Base-by-base conservation (phyloP, 2,797 vertebrate species). In the Crenichthys baileyi region DNA sequence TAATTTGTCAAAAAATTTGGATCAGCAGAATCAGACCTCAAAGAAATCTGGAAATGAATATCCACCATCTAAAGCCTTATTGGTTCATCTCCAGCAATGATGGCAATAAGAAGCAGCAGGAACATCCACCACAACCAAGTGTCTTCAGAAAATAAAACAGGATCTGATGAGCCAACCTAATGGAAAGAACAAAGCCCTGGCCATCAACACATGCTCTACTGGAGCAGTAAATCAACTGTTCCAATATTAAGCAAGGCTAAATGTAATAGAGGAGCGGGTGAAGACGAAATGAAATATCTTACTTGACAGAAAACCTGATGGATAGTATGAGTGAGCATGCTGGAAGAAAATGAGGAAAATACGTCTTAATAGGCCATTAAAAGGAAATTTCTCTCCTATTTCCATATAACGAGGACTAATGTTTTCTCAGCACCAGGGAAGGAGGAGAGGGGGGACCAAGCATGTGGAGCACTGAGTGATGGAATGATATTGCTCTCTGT, bases 401-500 rank as follows among this genome's bases (percentile, higher is more conserved):
- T 94, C 92, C 83, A 91, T 84, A 84, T 63, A 80, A 90, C 75
- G 82, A 93, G 94, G 94, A 95, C 91, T 85, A 94, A 95, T 92
- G 92, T 93, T 95, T 94, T 92, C 83, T 89, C 84, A 84, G 83
- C 24, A 82, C 89, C 88, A 81, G 79, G 86, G 87, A 80, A 78
- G 86, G 88, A 93, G 89, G 90, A 92, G 92, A 53, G 58, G 41
- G 60, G 76, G 46, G 67, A 71, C 78, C 22, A 29, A 83, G 75
- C 74, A 94, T 93, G 93, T 93, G 90, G 89, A 90, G 91, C 79
- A 78, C 81, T 86, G 88, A 89, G 93, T 94, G 95, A 97, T 97
- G 95, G 96, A 96, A 95, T 94, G 96, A 95, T 96, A 95, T 95
- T 96, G 96, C 95, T 83, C 95, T 89, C 87, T 91, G 91, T 93